Conservation (phyloP, 23 tunicate species). For the Styela clava region DNA sequence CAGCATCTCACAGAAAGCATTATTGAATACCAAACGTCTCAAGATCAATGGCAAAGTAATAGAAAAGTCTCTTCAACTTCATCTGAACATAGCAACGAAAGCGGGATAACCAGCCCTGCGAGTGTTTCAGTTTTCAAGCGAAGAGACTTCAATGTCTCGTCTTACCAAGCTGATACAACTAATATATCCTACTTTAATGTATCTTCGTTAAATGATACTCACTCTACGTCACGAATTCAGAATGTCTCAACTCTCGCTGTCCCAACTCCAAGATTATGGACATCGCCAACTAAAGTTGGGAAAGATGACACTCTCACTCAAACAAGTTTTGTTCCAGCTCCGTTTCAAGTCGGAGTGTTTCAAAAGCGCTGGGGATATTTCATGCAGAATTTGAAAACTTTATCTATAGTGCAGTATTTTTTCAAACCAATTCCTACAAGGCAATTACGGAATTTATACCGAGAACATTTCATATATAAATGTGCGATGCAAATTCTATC, state of each 20-base stretch:
- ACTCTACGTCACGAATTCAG: neutral
- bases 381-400: neutral
- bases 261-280: conserved; percentile 65
- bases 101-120: neutral
- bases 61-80: neutral
- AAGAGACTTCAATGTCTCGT: neutral
- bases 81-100: neutral
- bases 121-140: conserved; percentile 6
- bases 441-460: conserved; percentile 33
- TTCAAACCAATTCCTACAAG: neutral
- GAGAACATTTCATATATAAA: conserved; percentile 42
- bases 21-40: neutral
- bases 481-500: conserved; percentile 71
- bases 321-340: neutral
- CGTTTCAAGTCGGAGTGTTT: neutral
- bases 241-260: conserved; percentile 21
- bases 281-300: neutral
- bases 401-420: neutral
- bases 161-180: neutral
- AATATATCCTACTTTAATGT: conserved; percentile 27
- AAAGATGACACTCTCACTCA: neutral
- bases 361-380: neutral
- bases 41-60: neutral
- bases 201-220: conserved; percentile 4
- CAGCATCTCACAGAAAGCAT: neutral